These are phyloP conservation scores for Xenopus laevis DNA, from an alignment of 2,113 vertebrate species.

Conservation along the genomic window DNA sequence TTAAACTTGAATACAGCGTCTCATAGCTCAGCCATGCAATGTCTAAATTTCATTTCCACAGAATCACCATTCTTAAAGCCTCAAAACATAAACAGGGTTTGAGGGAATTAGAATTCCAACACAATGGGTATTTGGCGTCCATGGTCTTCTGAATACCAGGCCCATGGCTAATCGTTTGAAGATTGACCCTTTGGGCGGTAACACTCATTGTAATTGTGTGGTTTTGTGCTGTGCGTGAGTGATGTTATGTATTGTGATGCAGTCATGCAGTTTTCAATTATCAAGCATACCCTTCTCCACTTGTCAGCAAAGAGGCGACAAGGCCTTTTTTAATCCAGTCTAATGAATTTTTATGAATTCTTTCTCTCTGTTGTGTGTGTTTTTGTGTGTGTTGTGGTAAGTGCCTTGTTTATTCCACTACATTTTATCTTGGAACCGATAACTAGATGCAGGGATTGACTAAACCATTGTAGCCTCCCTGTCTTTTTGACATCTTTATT, in stretches of 20 bases:
- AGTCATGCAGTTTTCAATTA: slow-evolving; percentile 79
- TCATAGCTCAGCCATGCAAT: slow-evolving; percentile 22
- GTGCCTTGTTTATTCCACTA: not conserved
- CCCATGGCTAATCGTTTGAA: slow-evolving; percentile 78
- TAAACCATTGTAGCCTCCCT: not conserved
- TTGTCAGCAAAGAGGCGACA: slow-evolving; percentile 41
- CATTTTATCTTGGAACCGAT: not conserved
- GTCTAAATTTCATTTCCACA: slow-evolving; percentile 37
- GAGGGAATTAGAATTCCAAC: slow-evolving; percentile 56
- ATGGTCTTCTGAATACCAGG: slow-evolving; percentile 51
- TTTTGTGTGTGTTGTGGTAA: not conserved
- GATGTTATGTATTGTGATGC: slow-evolving; percentile 77
- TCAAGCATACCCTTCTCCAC: slow-evolving; percentile 49
- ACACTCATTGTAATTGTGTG: slow-evolving; percentile 67
- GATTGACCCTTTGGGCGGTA: slow-evolving; percentile 70
- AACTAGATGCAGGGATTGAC: not conserved
- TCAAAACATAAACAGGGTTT: slow-evolving; percentile 57
- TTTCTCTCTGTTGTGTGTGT: not conserved
- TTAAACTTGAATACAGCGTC: slow-evolving; percentile 56
- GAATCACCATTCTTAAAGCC: slow-evolving; percentile 55
- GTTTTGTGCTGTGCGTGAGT: slow-evolving; percentile 76
- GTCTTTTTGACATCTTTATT: not conserved
- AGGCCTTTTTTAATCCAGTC: slow-evolving; percentile 18
- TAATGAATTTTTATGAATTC: slow-evolving; percentile 40
- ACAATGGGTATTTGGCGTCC: slow-evolving; percentile 46